Evolutionary conservation across 1,140 invertebrate species (phyloP), one percentile per base, ranked within the genome.

Genomic region (Paramacrobiotus metropolitanus): DNA sequence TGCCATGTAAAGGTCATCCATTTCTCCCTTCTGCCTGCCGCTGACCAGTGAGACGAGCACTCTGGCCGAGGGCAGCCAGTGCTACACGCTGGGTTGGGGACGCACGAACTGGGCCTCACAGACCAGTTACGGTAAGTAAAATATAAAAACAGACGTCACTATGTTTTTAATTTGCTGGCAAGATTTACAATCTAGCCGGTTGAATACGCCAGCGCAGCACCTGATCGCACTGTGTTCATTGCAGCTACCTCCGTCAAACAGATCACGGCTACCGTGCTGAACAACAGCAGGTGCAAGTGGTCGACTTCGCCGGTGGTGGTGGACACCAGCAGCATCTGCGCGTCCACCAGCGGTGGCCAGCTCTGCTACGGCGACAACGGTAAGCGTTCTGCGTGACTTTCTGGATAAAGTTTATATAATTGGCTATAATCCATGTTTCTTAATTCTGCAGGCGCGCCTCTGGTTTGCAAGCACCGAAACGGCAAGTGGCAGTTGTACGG

Each of bases 301-400:
- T 18, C 9, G 9, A 55, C 15, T 55, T 55, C 48, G 48, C 48
- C 48, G 9, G 48, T 55, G 9, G 24, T 55, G 4, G 48, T 55
- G 9, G 48, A 55, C 48, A 4, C 9, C 9, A 55, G 24, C 9
- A 18, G 9, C 24, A 55, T 55, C 48, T 55, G 48, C 24, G 48
- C 48, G 15, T 4, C 9, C 24, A 9, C 24, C 4, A 18, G 9
- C 24, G n/a, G n/a, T n/a, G 48, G 48, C 9, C 4, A 9, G 9
- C 24, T 55, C 4, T 55, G 48, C 48, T 55, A 55, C 48, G 48
- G 48, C 9, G 48, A 55, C 48, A 55, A 55, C 48, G 48, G 48
- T 55, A 15, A 18, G 48, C 4, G 24, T 24, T 55, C 9, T 18
- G 48, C 24, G 9, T 24, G 15, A 18, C 24, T 55, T 55, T 55